A percentile compares a stretch with the other conserved stretches of the same genome.
phyloP scores from a whole-genome alignment of 2,797 vertebrate genomes.

The Pyrrhura leucotis region DNA sequence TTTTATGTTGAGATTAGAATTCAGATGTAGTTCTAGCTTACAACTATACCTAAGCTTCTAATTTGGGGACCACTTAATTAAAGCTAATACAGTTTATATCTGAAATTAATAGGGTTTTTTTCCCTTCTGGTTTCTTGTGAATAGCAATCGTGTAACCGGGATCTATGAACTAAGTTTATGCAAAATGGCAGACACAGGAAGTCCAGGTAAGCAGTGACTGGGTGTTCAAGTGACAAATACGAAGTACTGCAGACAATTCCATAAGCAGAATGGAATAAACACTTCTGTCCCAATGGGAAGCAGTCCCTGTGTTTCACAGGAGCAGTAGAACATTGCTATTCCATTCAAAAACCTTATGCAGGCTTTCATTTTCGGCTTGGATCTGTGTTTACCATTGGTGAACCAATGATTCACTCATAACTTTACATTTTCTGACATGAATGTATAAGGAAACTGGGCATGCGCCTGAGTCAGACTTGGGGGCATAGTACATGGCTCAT shows the following conservation, averaged over 20 bases:
- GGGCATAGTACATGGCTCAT: background rate
- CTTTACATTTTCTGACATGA: background rate
- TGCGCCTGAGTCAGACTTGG: background rate
- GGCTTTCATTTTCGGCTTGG: background rate
- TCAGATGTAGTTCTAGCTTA: background rate
- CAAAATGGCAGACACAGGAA: constrained; percentile 96
- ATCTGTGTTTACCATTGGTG: background rate
- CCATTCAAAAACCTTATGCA: background rate
- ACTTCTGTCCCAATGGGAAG: background rate
- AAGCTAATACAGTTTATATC: background rate
- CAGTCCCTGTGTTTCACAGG: background rate
- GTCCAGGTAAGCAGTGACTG: constrained; percentile 87
- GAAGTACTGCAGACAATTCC: background rate
- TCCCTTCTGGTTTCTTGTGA: constrained; percentile 20
- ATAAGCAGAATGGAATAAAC: background rate
- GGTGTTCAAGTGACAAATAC: background rate
- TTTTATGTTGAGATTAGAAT: background rate
- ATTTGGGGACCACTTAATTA: background rate
- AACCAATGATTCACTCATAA: background rate
- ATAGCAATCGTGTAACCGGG: constrained; percentile 94
- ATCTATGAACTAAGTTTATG: constrained; percentile 97
- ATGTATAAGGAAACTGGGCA: background rate
- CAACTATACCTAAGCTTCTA: background rate
- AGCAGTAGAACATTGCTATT: background rate
- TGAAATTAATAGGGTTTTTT: background rate